A percentile compares a stretch with the other conserved stretches of the same genome.
phyloP scores from a whole-genome alignment of 2,888 invertebrate species.

The Lepidocyrtoides sp. region DNA sequence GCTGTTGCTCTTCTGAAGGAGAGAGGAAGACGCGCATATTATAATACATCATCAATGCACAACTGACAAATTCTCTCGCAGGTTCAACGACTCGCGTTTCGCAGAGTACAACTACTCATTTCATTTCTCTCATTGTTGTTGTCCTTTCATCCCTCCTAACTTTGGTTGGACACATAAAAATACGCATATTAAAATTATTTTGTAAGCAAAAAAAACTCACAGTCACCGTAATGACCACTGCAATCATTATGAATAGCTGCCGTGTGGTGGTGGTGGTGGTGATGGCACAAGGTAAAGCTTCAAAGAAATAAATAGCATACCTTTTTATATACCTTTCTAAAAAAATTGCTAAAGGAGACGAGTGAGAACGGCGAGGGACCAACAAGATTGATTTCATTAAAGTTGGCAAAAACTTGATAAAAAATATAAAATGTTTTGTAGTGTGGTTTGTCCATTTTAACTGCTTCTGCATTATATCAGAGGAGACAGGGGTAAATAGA shows the following conservation, averaged over 20 bases:
- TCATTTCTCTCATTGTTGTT: slow-evolving; percentile 56
- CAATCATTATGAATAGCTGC: background rate
- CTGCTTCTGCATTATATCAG: no score
- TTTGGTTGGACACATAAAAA: slow-evolving; percentile 47
- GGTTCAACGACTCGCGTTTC: slow-evolving; percentile 82
- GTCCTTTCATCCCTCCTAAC: slow-evolving; percentile 30
- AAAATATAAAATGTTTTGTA: slow-evolving; percentile 36
- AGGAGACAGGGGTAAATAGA: slow-evolving; percentile 9
- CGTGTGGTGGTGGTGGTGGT: no score
- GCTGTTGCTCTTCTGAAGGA: background rate
- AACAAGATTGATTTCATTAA: slow-evolving; percentile 78
- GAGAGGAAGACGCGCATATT: background rate
- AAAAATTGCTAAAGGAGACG: slow-evolving; percentile 19
- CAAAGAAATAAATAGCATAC: slow-evolving; percentile 59
- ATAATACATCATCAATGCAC: slow-evolving; percentile 38
- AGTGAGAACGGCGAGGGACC: background rate
- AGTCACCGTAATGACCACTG: slow-evolving; percentile 28
- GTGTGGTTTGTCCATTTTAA: slow-evolving; percentile 14
- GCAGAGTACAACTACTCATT: slow-evolving; percentile 39
- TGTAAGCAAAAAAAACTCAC: slow-evolving; percentile 20
- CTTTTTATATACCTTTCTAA: slow-evolving; percentile 14
- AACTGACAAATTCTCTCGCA: slow-evolving; percentile 69
- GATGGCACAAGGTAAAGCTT: background rate
- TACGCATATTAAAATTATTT: slow-evolving; percentile 42
- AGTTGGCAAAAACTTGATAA: slow-evolving; percentile 45